Base-by-base conservation (phyloP, 2,888 invertebrate species). In the Eupeodes latifasciatus region DNA sequence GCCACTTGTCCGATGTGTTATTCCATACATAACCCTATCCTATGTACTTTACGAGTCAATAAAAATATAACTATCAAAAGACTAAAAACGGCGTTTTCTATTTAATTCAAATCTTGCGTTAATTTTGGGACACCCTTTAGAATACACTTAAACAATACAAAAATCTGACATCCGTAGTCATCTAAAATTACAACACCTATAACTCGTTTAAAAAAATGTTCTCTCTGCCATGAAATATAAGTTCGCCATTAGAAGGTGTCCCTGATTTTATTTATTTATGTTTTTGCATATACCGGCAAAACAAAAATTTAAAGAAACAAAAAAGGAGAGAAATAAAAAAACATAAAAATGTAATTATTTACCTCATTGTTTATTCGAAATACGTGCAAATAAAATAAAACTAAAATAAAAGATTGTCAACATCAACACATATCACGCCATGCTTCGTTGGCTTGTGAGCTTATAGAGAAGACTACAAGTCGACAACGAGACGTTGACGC, bases 271-370 rank as follows among this genome's bases (percentile, higher is more conserved):
- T 81, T 66, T 62, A 27, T 5, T 72, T 40, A 40, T 40, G 7
- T 62, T 49, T 74, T 80, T 80, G 77, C 78, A 69, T 64, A 47
- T 57, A 69, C 64, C 85, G 81, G 76, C 71, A 69, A 66, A 83
- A 82, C 44, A 3, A 66, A 66, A 47, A 19, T 14, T 27, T 27
- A 27, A 27, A 27, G 27, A 27, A 27, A 27, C 27, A 27, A 27
- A 27, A 27, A 27, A 27, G 27, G 27, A 27, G 27, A 27, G 27
- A 47, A 64, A 62, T 11, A 34, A 34, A 69, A 55, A 55, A 47
- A 59, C 55, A 66, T 40, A 44, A 49, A 55, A 74, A 62, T 79
- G 79, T 86, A 86, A 86, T 82, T 86, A 79, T 86, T 86, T 86
- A 75, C 82, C 27, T 82, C 62, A 69, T 85, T 85, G 57, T 27